Percentiles rank a stretch among this genome's conserved stretches.
These are phyloP conservation scores for Sminthurides aquaticus DNA, from an alignment of 2,888 invertebrate species.

Conservation along the genomic window DNA sequence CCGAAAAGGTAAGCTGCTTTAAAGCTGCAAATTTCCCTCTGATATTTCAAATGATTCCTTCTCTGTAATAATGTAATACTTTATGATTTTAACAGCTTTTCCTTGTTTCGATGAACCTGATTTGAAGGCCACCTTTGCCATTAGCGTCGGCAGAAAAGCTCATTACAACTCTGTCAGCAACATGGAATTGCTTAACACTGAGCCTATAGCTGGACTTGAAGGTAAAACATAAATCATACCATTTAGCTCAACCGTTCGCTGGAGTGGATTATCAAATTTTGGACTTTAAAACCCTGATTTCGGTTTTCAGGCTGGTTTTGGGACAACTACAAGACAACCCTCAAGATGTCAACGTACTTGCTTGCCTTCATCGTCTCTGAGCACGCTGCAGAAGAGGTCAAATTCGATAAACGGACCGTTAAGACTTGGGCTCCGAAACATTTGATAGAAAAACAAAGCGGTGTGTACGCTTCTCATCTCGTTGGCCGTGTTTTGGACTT, in stretches of 20 bases:
- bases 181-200: constrained; percentile 28
- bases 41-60: no score
- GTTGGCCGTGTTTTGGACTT: constrained; percentile 28
- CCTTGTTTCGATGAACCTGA: constrained; percentile 40
- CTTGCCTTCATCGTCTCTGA: constrained; percentile 38
- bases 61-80: neutral
- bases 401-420: constrained; percentile 33
- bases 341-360: constrained; percentile 39
- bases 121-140: constrained; percentile 33
- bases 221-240: constrained; percentile 1
- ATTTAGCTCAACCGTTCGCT: no score
- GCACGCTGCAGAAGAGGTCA: constrained; percentile 28
- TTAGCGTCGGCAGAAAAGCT: constrained; percentile 32
- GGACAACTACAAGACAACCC: constrained; percentile 39
- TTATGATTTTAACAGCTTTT: constrained; percentile 16
- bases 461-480: constrained; percentile 28
- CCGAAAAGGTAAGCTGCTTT: constrained; percentile 12
- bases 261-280: no score
- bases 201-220: constrained; percentile 28
- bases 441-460: constrained; percentile 23
- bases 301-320: constrained; percentile 37
- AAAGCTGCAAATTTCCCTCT: neutral
- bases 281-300: no score
- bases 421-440: constrained; percentile 21
- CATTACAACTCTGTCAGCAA: constrained; percentile 32